These are phyloP conservation scores for Lycaena phlaeas DNA, from an alignment of 2,888 invertebrate genomes.

Conservation along the genomic window DNA sequence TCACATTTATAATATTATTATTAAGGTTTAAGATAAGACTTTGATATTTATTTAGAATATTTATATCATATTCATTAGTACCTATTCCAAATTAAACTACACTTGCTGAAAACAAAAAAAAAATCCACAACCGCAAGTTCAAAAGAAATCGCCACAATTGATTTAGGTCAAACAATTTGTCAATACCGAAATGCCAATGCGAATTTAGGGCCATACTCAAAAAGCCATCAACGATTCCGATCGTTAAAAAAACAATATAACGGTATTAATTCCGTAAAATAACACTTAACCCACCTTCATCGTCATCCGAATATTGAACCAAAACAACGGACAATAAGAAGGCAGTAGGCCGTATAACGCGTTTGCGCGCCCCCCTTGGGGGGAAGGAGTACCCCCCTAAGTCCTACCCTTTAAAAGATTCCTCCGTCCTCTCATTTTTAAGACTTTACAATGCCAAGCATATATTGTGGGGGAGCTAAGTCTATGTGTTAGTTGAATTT, in stretches of 20 bases:
- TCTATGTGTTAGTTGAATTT: conserved; percentile 30
- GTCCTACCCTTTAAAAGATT: conserved; percentile 73
- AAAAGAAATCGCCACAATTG: too few species aligned
- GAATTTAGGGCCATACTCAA: not conserved
- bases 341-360: conserved; percentile 59
- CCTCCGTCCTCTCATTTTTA: conserved; percentile 71
- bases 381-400: conserved; percentile 48
- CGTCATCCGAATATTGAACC: conserved; percentile 59
- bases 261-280: conserved; percentile 41
- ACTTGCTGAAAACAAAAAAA: too few species aligned
- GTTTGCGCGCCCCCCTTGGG: conserved; percentile 50
- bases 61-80: too few species aligned
- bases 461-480: conserved; percentile 45
- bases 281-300: conserved; percentile 59
- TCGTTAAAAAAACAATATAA: conserved; percentile 20
- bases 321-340: conserved; percentile 63
- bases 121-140: too few species aligned
- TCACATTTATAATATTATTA: too few species aligned
- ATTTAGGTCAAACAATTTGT: too few species aligned
- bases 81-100: too few species aligned
- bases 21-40: too few species aligned
- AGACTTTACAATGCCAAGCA: conserved; percentile 70
- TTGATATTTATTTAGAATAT: too few species aligned
- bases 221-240: conserved; percentile 1
- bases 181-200: not conserved